These are phyloP conservation scores for Oncopodura yosiiana DNA, from an alignment of 1,140 invertebrate species.

Conservation along the genomic window DNA sequence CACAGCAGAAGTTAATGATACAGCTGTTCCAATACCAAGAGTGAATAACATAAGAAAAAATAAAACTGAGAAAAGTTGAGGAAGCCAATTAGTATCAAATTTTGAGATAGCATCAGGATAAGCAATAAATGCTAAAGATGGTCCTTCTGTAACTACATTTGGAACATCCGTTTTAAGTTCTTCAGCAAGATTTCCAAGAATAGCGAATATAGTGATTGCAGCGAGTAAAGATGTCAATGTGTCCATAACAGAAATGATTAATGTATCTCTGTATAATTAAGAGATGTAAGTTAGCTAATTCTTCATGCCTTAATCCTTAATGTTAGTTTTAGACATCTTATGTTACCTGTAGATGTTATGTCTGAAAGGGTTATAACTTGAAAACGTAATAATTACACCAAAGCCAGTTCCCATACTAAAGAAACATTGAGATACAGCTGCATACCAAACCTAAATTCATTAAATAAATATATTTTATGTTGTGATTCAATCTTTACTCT, in stretches of 20 bases:
- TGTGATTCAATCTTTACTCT: slow-evolving; percentile 35
- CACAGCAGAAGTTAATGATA: slow-evolving; percentile 52
- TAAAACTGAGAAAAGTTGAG: slow-evolving; percentile 56
- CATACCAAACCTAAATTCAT: slow-evolving; percentile 54
- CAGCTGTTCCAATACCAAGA: slow-evolving; percentile 36
- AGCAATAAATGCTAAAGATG: slow-evolving; percentile 64
- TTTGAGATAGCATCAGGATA: slow-evolving; percentile 66
- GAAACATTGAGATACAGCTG: slow-evolving; percentile 74
- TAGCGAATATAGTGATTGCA: slow-evolving; percentile 76
- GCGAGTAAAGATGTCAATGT: slow-evolving; percentile 65
- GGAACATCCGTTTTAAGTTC: slow-evolving; percentile 46
- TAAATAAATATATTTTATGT: slow-evolving; percentile 1
- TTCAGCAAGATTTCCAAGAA: slow-evolving; percentile 51
- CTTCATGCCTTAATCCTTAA: not conserved
- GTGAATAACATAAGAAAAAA: slow-evolving; percentile 47
- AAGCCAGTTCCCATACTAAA: slow-evolving; percentile 71
- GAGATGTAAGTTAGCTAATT: not conserved
- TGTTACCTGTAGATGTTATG: slow-evolving; percentile 72
- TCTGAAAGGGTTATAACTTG: slow-evolving; percentile 70
- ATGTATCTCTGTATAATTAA: slow-evolving; percentile 42
- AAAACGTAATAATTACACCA: slow-evolving; percentile 67
- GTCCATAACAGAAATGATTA: slow-evolving; percentile 45
- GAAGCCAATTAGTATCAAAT: slow-evolving; percentile 52
- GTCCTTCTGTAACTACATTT: slow-evolving; percentile 55
- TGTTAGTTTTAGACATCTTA: not conserved